These are phyloP conservation scores for Sialis lutaria DNA, from an alignment of 2,888 invertebrate species.

Conservation along the genomic window DNA sequence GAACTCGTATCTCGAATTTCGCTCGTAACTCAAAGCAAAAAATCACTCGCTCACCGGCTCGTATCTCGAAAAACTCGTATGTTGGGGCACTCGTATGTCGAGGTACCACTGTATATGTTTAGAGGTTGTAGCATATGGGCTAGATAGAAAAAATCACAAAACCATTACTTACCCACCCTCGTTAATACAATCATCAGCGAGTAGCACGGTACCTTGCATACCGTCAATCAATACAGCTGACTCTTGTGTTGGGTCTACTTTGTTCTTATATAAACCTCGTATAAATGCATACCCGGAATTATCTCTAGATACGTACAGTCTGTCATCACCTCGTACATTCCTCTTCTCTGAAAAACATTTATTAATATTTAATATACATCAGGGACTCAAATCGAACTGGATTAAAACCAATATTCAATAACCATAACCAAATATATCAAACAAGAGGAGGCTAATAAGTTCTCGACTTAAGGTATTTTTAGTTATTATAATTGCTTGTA, in stretches of 20 bases:
- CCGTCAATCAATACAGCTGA: conserved; percentile 57
- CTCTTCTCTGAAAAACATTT: conserved; percentile 37
- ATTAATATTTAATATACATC: conserved; percentile 2
- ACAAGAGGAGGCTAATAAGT: too few species aligned
- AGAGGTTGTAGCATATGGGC: not conserved
- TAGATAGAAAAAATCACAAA: not conserved
- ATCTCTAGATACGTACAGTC: conserved; percentile 64
- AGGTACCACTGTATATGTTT: too few species aligned
- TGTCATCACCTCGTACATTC: conserved; percentile 76
- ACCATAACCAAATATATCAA: too few species aligned
- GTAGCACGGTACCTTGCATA: conserved; percentile 63
- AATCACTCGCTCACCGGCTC: too few species aligned
- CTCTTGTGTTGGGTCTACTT: conserved; percentile 28
- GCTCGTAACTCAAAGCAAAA: too few species aligned
- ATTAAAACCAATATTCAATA: too few species aligned
- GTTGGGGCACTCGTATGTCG: too few species aligned
- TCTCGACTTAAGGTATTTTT: too few species aligned
- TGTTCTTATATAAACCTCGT: conserved; percentile 46
- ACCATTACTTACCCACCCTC: conserved; percentile 40
- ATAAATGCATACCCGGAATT: conserved; percentile 57
- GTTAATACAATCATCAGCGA: conserved; percentile 50
- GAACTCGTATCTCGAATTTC: too few species aligned
- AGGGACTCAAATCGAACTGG: too few species aligned
- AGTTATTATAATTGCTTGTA: too few species aligned
- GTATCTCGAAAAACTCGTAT: too few species aligned